Evolutionary conservation across 2,888 invertebrate species (phyloP), one percentile per base, ranked within the genome.

Genomic region (Petrophora chlorosata): DNA sequence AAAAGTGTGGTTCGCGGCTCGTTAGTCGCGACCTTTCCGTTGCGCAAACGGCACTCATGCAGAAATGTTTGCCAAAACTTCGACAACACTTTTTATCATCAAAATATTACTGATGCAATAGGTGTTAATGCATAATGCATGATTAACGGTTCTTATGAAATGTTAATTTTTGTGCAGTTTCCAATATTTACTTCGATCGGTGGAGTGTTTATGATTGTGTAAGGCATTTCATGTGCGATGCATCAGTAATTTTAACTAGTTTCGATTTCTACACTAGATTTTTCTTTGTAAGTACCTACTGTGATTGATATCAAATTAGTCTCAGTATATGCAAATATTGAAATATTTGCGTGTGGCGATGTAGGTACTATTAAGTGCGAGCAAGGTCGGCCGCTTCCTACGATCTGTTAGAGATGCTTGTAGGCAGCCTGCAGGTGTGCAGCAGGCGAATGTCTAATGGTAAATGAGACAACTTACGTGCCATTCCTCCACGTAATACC

Each of bases 341-440:
- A 13, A 45, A 45, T 28, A 16, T 39, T 38, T 17, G 30, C 15
- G 25, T 13, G 40, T 10, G 13, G 8, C 17, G 14, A 26, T n/a
- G 56, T 59, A 30, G n/a, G n/a, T n/a, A n/a, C n/a, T n/a, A n/a
- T 1, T 3, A 8, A 43, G 36, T 35, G 30, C 39, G 54, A 54
- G 68, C 82, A 81, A 85, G 85, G 86, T 68, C 82, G 63, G 71
- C 78, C 53, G 63, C 85, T 77, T 80, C 85, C 84, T 82, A 85
- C 85, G 73, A 65, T 50, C 48, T 34, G 61, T 61, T 28, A 38
- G 61, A 56, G 56, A 58, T 59, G 58, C 58, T 55, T 51, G 54
- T 51, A 60, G 62, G 66, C 61, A 65, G 70, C 61, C 46, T 60
- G 67, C 67, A 68, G 56, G 55, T 58, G 53, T 66, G 64, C 76